Evolutionary conservation across 2,888 invertebrate genomes (phyloP).

Genomic region (Brachyptera putata): DNA sequence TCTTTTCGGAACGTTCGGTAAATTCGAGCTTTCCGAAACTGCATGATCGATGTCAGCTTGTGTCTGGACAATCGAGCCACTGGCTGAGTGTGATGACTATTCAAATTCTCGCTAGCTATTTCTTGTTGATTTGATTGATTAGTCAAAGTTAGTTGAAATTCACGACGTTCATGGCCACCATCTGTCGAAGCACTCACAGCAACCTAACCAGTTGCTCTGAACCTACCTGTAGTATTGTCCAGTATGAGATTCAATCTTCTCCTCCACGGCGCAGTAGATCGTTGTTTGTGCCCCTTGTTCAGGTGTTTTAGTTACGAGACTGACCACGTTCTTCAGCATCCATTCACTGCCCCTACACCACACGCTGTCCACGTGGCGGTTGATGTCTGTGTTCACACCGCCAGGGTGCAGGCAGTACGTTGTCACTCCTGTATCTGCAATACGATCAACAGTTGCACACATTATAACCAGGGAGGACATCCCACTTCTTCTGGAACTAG

Average conservation of each 20-base stretch:
- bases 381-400: constrained; percentile 36
- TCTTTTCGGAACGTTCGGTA: no score
- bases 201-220: no score
- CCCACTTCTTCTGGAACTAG: no score
- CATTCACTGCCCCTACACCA: constrained; percentile 49
- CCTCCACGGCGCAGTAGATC: constrained; percentile 41
- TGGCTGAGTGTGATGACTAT: no score
- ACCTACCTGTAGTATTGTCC: constrained; percentile 47
- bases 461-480: not conserved
- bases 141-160: no score
- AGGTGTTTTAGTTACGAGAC: constrained; percentile 39
- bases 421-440: constrained; percentile 41
- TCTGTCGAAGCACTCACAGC: no score
- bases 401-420: constrained; percentile 47
- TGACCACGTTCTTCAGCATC: constrained; percentile 22
- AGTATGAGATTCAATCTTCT: constrained; percentile 44
- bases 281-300: constrained; percentile 45
- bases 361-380: constrained; percentile 45
- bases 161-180: no score
- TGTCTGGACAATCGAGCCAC: no score
- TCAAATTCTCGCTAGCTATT: no score
- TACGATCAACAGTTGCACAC: not conserved
- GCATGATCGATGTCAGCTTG: no score
- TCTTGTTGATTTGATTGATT: no score
- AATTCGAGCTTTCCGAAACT: no score